A percentile compares a stretch with the other conserved stretches of the same genome.
phyloP scores from a whole-genome alignment of 92 coral and sea anemone species.

The Micromussa lordhowensis region DNA sequence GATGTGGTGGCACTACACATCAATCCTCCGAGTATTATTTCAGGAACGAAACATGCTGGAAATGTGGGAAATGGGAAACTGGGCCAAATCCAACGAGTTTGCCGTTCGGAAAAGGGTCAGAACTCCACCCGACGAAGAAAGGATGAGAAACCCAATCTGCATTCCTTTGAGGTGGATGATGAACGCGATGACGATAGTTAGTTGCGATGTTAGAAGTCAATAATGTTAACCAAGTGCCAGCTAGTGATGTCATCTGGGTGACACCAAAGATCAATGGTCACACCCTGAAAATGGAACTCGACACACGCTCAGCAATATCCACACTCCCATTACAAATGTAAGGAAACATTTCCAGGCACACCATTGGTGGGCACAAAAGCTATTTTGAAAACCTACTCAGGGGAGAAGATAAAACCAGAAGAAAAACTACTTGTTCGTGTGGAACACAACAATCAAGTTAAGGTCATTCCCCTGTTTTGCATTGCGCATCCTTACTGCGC shows the following conservation, averaged over 20 bases:
- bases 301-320: conserved; percentile 53
- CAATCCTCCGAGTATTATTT: no score
- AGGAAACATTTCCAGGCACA: neutral
- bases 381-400: conserved; percentile 52
- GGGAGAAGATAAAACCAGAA: conserved; percentile 46
- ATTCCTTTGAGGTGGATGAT: conserved; percentile 36
- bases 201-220: conserved; percentile 31
- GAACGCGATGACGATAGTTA: conserved; percentile 15
- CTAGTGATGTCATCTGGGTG: conserved; percentile 41
- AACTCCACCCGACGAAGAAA: no score
- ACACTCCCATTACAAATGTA: conserved; percentile 25
- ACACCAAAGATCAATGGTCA: no score
- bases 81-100: no score
- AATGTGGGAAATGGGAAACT: no score
- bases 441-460: conserved; percentile 40
- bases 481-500: no score
- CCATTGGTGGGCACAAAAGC: neutral
- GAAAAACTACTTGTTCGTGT: conserved; percentile 35
- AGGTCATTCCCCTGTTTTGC: no score
- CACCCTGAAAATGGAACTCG: conserved; percentile 51
- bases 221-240: neutral
- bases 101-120: no score
- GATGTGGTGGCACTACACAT: conserved; percentile 15
- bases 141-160: conserved; percentile 10
- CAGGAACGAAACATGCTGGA: no score